Percentiles rank a stretch among this genome's conserved stretches.
Conservation (phyloP, 2,113 vertebrate genomes). For the Xenus cinereus region DNA sequence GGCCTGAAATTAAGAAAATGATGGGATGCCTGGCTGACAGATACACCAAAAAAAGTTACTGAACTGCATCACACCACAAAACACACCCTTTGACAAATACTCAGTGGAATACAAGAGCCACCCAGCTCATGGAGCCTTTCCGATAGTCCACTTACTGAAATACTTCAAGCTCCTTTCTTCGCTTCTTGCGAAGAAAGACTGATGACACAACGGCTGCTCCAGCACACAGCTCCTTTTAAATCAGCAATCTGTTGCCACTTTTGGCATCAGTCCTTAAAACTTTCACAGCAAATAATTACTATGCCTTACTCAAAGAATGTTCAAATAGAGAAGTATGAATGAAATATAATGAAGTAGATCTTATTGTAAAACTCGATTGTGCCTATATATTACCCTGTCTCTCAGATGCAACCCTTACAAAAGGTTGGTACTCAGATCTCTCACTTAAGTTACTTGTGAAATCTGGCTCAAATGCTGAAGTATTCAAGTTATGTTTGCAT, state of each 20-base stretch:
- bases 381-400: neutral
- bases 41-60: neutral
- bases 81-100: neutral
- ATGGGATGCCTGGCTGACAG: neutral
- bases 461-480: neutral
- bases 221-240: neutral
- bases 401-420: neutral
- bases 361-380: neutral
- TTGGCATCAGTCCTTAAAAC: neutral
- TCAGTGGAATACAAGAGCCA: neutral
- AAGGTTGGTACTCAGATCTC: neutral
- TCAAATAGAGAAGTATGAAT: neutral
- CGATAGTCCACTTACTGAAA: neutral
- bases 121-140: neutral
- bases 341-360: neutral
- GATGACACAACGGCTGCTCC: neutral
- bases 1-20: conserved; percentile 9
- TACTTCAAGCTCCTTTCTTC: neutral
- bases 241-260: neutral
- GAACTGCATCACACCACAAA: neutral
- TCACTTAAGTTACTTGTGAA: neutral
- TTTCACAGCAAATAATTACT: neutral
- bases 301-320: neutral
- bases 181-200: neutral
- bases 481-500: neutral